Conservation (phyloP, 2,888 invertebrate genomes). For the Apocheima hispidaria region DNA sequence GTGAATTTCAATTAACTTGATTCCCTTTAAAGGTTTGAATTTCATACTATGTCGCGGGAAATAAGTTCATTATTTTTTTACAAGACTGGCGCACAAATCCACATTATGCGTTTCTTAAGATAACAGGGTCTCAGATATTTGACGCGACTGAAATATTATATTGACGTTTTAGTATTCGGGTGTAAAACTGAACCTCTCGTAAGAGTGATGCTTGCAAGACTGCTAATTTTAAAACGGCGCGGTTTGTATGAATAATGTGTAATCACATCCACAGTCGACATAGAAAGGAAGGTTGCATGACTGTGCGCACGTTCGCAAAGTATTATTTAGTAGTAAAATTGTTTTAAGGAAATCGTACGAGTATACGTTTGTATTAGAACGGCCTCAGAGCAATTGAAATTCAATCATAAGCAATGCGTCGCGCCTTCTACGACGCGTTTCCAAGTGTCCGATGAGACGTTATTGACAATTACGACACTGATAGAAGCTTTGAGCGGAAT, state of each 20-base stretch:
- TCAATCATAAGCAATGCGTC: conserved; percentile 58
- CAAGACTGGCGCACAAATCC: conserved; percentile 20
- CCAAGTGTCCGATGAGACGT: conserved; percentile 48
- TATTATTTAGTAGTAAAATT: conserved; percentile 55
- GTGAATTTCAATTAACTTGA: conserved; percentile 36
- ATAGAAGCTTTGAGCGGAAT: conserved; percentile 64
- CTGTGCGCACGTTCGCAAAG: conserved; percentile 52
- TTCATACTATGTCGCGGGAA: conserved; percentile 32
- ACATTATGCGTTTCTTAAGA: too few relatives aligned
- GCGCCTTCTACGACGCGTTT: conserved; percentile 50
- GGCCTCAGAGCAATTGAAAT: conserved; percentile 65
- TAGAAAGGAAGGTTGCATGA: conserved; percentile 60
- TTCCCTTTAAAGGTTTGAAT: conserved; percentile 35
- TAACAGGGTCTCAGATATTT: too few relatives aligned
- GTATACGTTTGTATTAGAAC: conserved; percentile 43
- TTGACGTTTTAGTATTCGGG: too few relatives aligned
- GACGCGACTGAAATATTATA: too few relatives aligned
- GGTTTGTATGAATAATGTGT: conserved; percentile 39
- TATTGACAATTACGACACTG: conserved; percentile 54
- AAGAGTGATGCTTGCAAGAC: conserved; percentile 35
- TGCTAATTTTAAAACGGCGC: conserved; percentile 40
- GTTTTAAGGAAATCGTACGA: conserved; percentile 50
- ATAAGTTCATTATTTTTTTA: conserved; percentile 21
- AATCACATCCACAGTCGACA: conserved; percentile 41
- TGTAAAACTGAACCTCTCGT: too few relatives aligned